Evolutionary conservation across 1,140 invertebrate species (phyloP), one percentile per base, ranked within the genome.

Genomic region (Drosophila neocordata): DNA sequence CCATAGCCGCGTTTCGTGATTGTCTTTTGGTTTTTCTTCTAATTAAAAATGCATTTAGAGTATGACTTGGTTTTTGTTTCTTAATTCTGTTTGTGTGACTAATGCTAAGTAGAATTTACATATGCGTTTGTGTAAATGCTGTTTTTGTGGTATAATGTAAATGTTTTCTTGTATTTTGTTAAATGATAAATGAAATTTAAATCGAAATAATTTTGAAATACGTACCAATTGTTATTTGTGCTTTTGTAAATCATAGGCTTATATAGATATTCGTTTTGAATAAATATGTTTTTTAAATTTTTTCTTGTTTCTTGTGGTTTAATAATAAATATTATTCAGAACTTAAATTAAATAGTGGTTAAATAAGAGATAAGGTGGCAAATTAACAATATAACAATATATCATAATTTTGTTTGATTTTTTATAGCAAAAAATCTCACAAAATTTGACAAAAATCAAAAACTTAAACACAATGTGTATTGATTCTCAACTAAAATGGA

Each of bases 131-230:
- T 53, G 51, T 72, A 1, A 22, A 34, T 56, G 44, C 41, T 61
- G 55, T 75, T 12, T n/a, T 15, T 73, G 20, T 59, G 9, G 24
- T 4, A n/a, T 22, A 48, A 38, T 38, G 11, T 48, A 62, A 44
- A 37, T 34, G 58, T 48, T 34, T 48, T 59, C 34, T 53, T 77
- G 61, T 55, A 51, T 67, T 51, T 69, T 53, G 51, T 15, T 1
- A 85, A 85, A 85, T 66, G n/a, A 87, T 59, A 87, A 75, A 18
- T 59, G 22, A 64, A 63, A 75, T 72, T 65, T 31, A 67, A 87
- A 56, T 65, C 69, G 44, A 74, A 65, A 77, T 75, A 90, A 90
- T 90, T 90, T 90, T 90, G 84, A 90, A 89, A 90, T 90, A 90
- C 89, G 60, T 90, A 90, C 89, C 89, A 90, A 90, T 90, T 76